phyloP scores from a whole-genome alignment of 2,888 invertebrate genomes.

The Lordiphosa andalusiaca region DNA sequence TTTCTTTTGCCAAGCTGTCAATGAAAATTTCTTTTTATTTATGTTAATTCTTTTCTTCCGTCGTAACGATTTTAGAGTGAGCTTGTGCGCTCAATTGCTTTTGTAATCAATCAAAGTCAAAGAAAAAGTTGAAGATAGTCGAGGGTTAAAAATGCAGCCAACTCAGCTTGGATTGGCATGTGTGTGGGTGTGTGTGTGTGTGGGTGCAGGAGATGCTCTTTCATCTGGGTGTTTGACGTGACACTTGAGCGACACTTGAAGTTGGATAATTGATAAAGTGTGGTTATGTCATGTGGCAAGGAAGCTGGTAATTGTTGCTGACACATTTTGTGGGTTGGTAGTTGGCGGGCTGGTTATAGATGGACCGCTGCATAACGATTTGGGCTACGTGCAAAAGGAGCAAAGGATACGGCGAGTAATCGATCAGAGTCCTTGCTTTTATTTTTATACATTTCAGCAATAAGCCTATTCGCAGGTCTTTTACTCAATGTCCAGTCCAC shows the following conservation, averaged over 20 bases:
- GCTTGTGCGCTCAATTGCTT: constrained; percentile 64
- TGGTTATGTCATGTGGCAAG: constrained; percentile 1
- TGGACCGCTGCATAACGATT: no score
- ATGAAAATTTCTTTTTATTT: constrained; percentile 52
- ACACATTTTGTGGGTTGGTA: constrained; percentile 50
- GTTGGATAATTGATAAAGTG: constrained; percentile 66
- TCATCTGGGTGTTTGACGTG: constrained; percentile 64
- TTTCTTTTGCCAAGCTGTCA: constrained; percentile 47
- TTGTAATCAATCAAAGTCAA: constrained; percentile 67
- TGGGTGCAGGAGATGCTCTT: constrained; percentile 19
- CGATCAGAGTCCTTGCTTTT: no score
- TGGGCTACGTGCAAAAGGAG: no score
- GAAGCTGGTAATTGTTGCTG: constrained; percentile 51
- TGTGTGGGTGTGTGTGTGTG: constrained; percentile 22
- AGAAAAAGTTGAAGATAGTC: neutral
- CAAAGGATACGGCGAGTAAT: no score
- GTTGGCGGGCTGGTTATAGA: constrained; percentile 7
- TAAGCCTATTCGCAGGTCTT: no score
- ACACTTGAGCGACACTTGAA: constrained; percentile 72
- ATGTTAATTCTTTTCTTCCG: constrained; percentile 58
- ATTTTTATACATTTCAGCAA: no score
- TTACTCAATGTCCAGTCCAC: constrained; percentile 14
- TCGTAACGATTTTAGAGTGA: constrained; percentile 30
- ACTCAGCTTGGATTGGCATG: constrained; percentile 30
- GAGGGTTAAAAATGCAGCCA: constrained; percentile 23